Evolutionary conservation across 2,797 vertebrate genomes (phyloP).

Genomic region (Hydrocynus forskahlii): DNA sequence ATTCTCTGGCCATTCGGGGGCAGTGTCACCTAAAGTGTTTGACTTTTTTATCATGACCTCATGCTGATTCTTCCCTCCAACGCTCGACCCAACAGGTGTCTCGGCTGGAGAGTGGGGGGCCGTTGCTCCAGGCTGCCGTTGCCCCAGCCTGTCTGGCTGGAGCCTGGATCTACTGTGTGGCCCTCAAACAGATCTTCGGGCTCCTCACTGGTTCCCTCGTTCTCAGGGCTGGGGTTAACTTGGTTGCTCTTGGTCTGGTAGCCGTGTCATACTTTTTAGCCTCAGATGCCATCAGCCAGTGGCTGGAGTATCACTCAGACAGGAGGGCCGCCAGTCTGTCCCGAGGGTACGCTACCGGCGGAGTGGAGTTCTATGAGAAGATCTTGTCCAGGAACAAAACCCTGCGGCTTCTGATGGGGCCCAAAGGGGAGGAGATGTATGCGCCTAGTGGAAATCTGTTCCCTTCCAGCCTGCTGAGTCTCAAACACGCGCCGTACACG

Average conservation of each 20-base stretch:
- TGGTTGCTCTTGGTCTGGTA: conserved; percentile 74
- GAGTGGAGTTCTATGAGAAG: conserved; percentile 93
- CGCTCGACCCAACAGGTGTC: conserved; percentile 54
- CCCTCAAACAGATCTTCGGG: conserved; percentile 83
- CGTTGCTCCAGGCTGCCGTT: conserved; percentile 76
- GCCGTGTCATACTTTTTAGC: conserved; percentile 79
- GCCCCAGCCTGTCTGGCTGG: conserved; percentile 84
- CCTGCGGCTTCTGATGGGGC: conserved; percentile 86
- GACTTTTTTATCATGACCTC: no score
- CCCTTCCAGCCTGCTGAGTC: conserved; percentile 81
- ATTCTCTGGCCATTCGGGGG: no score
- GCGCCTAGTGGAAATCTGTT: conserved; percentile 87
- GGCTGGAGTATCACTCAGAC: conserved; percentile 85
- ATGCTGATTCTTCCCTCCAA: background rate
- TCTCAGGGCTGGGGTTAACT: conserved; percentile 76
- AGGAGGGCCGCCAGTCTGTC: conserved; percentile 80
- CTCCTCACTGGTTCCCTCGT: conserved; percentile 75
- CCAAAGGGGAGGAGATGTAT: conserved; percentile 82
- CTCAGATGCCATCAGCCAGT: conserved; percentile 79
- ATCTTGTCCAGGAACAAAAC: conserved; percentile 84
- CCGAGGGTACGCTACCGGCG: conserved; percentile 81
- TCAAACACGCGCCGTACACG: conserved; percentile 89
- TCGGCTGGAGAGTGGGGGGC: conserved; percentile 77
- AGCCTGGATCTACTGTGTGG: conserved; percentile 79
- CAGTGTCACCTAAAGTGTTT: no score